Percentiles rank a stretch among this genome's conserved stretches.
Conservation (phyloP, 2,113 vertebrate species). For the Poeciliopsis occidentalis region DNA sequence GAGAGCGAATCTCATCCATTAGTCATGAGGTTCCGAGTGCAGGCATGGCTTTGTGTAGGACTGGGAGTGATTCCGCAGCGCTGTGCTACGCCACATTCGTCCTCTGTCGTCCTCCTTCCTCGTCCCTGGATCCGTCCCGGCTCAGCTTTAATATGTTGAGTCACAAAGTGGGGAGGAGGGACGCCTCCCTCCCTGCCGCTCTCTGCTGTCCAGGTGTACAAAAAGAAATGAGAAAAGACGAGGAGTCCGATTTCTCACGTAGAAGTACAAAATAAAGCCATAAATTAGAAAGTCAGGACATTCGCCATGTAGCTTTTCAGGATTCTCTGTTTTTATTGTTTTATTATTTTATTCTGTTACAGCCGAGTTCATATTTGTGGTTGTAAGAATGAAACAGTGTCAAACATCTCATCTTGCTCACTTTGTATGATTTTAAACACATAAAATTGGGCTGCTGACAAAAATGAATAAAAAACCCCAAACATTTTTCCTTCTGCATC, state of each 20-base stretch:
- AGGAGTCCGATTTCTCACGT: too few species aligned
- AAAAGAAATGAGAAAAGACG: neutral
- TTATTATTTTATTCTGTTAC: too few species aligned
- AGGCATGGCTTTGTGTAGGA: conserved; percentile 39
- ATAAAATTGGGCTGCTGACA: neutral
- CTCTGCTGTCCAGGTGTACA: neutral
- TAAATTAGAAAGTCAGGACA: too few species aligned
- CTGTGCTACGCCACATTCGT: conserved; percentile 36
- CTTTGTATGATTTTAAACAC: neutral
- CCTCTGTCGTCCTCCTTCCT: conserved; percentile 16
- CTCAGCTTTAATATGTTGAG: conserved; percentile 55
- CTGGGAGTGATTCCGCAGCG: conserved; percentile 37
- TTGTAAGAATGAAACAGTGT: too few species aligned
- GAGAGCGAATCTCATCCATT: conserved; percentile 60
- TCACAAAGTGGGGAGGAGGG: conserved; percentile 50
- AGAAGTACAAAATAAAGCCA: too few species aligned
- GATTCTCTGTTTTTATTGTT: too few species aligned
- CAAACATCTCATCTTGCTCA: neutral
- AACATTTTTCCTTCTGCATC: neutral
- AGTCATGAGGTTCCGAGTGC: conserved; percentile 63
- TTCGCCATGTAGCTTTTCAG: too few species aligned
- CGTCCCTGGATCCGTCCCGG: conserved; percentile 26
- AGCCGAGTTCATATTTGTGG: too few species aligned
- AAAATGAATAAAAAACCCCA: neutral
- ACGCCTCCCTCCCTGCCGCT: conserved; percentile 11